These are phyloP conservation scores for Halichoeres trimaculatus DNA, from an alignment of 2,113 vertebrate species.

Conservation along the genomic window DNA sequence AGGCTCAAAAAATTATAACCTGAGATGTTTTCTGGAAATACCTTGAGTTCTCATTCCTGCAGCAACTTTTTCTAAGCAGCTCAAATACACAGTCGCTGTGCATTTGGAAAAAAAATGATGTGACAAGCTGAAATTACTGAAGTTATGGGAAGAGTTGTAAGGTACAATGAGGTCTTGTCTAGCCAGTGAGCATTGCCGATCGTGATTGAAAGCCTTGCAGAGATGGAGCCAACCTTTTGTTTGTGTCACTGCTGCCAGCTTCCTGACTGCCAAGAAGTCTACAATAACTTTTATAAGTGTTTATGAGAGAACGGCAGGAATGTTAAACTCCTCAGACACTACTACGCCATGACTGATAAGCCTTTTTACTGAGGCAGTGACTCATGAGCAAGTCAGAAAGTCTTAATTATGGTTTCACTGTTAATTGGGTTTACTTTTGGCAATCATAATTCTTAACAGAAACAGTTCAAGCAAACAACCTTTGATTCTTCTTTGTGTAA, in stretches of 20 bases:
- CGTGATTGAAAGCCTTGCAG: conserved; percentile 62
- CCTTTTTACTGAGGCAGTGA: conserved; percentile 2
- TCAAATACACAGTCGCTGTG: too few relatives aligned
- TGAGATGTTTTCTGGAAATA: not conserved
- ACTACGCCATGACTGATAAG: conserved; percentile 24
- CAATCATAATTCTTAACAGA: not conserved
- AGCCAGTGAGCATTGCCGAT: conserved; percentile 57
- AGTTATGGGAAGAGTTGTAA: conserved; percentile 22
- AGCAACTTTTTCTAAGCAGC: too few relatives aligned
- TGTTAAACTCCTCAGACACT: conserved; percentile 28
- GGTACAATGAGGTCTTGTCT: conserved; percentile 70
- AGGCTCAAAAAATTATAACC: conserved; percentile 13
- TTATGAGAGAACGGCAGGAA: conserved; percentile 44
- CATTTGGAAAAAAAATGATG: not conserved
- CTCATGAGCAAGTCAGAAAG: conserved; percentile 6
- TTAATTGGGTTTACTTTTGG: not conserved
- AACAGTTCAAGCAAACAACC: not conserved
- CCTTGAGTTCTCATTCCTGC: too few relatives aligned
- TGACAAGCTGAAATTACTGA: not conserved
- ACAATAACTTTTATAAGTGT: conserved; percentile 61
- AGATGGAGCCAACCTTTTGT: conserved; percentile 64
- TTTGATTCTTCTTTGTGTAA: too few relatives aligned
- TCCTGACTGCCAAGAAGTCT: conserved; percentile 50
- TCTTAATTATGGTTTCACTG: not conserved
- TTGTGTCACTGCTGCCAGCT: conserved; percentile 61